Percentiles rank a stretch among this genome's conserved stretches.
These are phyloP conservation scores for Stegodyphus mimosarum DNA, from an alignment of 1,140 invertebrate genomes.

Conservation along the genomic window DNA sequence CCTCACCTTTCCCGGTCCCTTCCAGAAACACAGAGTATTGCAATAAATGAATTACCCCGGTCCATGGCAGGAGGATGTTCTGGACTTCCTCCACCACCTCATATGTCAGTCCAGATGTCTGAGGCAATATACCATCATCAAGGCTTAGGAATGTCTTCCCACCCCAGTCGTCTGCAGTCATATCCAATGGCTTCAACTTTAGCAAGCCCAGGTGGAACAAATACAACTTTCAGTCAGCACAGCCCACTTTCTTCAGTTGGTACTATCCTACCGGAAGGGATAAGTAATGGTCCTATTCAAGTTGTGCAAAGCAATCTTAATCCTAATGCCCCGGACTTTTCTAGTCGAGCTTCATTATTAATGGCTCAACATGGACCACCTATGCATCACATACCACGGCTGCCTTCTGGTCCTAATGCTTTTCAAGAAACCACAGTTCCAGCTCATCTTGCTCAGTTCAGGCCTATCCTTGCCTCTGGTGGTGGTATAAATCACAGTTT, in stretches of 20 bases:
- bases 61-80: neutral
- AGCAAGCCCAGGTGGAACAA: slow-evolving; percentile 50
- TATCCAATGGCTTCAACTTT: slow-evolving; percentile 33
- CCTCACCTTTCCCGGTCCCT: slow-evolving; percentile 42
- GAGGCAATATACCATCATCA: slow-evolving; percentile 50
- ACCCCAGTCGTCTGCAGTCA: slow-evolving; percentile 39
- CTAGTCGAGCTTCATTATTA: slow-evolving; percentile 64
- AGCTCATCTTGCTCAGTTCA: slow-evolving; percentile 40
- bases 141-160: slow-evolving; percentile 37
- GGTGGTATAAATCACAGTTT: slow-evolving; percentile 20
- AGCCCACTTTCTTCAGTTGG: slow-evolving; percentile 58
- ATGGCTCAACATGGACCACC: slow-evolving; percentile 52
- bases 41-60: slow-evolving; percentile 48
- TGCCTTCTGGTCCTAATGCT: slow-evolving; percentile 34
- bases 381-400: slow-evolving; percentile 32
- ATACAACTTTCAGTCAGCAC: slow-evolving; percentile 60
- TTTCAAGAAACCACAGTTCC: slow-evolving; percentile 51
- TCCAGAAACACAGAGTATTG: slow-evolving; percentile 41
- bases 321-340: slow-evolving; percentile 88
- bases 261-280: slow-evolving; percentile 34
- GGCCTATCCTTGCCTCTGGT: slow-evolving; percentile 40
- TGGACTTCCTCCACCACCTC: neutral
- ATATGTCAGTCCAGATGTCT: slow-evolving; percentile 28
- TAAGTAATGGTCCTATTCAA: slow-evolving; percentile 41
- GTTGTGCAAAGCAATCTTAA: slow-evolving; percentile 79